A percentile compares a stretch with the other conserved stretches of the same genome.
Evolutionary conservation across 2,888 invertebrate species (phyloP).

Genomic region (Syrphus vitripennis): DNA sequence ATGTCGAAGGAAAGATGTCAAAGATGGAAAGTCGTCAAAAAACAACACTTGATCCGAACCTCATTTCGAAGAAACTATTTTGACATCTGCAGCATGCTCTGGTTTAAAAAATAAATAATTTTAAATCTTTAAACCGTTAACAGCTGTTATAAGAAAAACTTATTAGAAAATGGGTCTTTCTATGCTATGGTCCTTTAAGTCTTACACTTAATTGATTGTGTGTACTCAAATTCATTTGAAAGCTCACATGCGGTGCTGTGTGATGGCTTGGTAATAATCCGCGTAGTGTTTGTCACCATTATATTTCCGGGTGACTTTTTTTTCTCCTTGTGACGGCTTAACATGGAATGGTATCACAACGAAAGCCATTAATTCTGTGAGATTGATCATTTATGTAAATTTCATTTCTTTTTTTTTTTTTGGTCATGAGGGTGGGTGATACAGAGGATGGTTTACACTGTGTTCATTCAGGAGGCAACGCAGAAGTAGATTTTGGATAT

Average conservation of each 20-base stretch:
- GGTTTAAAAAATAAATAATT: too few species aligned
- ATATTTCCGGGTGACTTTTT: constrained; percentile 3
- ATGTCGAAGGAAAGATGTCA: too few species aligned
- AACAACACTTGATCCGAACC: too few species aligned
- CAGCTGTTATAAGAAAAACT: too few species aligned
- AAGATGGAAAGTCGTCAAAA: too few species aligned
- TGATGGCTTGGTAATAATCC: constrained; percentile 48
- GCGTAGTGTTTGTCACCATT: constrained; percentile 48
- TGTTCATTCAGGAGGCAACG: constrained; percentile 28
- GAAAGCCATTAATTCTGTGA: constrained; percentile 55
- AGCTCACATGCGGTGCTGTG: constrained; percentile 44
- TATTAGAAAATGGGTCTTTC: too few species aligned
- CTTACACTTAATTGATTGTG: constrained; percentile 57
- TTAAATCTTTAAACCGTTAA: too few species aligned
- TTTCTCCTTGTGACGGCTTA: constrained; percentile 9
- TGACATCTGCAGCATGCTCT: too few species aligned
- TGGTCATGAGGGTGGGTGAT: neutral
- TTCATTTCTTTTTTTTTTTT: constrained; percentile 25
- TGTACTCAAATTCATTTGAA: constrained; percentile 48
- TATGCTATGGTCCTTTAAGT: neutral
- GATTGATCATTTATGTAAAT: constrained; percentile 71
- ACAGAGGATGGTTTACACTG: neutral
- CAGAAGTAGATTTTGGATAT: neutral
- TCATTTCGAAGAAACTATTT: too few species aligned
- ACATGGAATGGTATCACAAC: constrained; percentile 9